Base-by-base conservation (phyloP, 2,888 invertebrate species). In the Lepas anatifera region DNA sequence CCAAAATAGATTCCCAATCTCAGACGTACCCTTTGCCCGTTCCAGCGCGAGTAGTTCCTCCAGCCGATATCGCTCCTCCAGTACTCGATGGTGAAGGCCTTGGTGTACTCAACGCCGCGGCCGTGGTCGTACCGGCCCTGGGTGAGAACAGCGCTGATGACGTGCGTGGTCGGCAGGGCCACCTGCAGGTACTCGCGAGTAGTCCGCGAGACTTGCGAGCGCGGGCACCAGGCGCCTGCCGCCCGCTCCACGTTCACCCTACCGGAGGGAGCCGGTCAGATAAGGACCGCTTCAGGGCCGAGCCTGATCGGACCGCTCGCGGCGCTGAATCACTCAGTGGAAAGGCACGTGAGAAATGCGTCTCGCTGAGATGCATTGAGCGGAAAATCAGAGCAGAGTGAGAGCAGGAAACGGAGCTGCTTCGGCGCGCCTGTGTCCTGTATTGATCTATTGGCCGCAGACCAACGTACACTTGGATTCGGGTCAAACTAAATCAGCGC, bases 51-150 rank as follows among this genome's bases (percentile, higher is more conserved):
- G 48, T 52, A 64, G 64, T 64, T 64, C 25, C 39, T 64, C 64
- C 64, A 64, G 35, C 39, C 64, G 37, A 91, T 82, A 71, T 86
- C 85, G 22, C 90, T 89, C 73, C 92, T 82, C 87, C 89, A 90
- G 80, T 92, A 93, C 77, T 92, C 91, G 71, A 95, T 80, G 74
- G 89, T 84, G 81, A 92, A 95, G 46, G 86, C 85, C 78, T 92
- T 92, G 16, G 92, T 87, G 81, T 84, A 95, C 80, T 95, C 95
- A 75, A 87, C 88, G 43, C 95, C 95, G 79, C 90, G 87, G 46
- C 94, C 93, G 80, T 92, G 92, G 43, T 93, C 95, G 79, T 92
- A 95, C 67, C 95, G 86, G 39, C 95, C 95, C 81, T 95, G 95
- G n/a, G 83, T 84, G 70, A 83, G 82, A n/a, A 74, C 70, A 27